Base-by-base conservation (phyloP, 2,888 invertebrate species). In the Pachliopta kotzebuea region DNA sequence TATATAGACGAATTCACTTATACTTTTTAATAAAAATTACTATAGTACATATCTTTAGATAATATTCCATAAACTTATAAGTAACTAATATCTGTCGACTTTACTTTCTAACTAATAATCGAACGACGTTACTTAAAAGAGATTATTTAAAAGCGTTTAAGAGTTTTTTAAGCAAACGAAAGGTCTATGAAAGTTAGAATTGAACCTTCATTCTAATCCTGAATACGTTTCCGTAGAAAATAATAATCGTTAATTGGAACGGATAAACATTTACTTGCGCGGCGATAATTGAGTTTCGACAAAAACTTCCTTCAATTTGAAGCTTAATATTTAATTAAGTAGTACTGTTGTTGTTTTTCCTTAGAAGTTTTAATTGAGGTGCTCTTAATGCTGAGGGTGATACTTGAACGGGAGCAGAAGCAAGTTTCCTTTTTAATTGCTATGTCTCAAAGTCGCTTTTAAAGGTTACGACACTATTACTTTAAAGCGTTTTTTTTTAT, bases 351-450 rank as follows among this genome's bases (percentile, higher is more conserved):
- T 83, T 83, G 64, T 60, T 64, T 64, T 56, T 78, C 78, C 80
- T 83, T 82, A 78, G 80, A 81, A 82, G 82, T 83, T 81, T 84
- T 80, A 84, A 86, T 85, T 81, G 84, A 80, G 75, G 81, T 81
- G 77, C 84, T 83, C 81, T 77, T 76, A 80, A 79, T 75, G 73
- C 71, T 69, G 70, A 71, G 70, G 71, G 66, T 68, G 67, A 60
- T 71, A 71, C 68, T 73, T 71, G 67, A 70, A 63, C 45, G 65
- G 67, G 65, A 54, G 58, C 61, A 65, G 63, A 55, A 52, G 50
- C 56, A 31, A 63, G 37, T 31, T 49, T 56, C 24, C 45, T 24
- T 23, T 62, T 66, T 63, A 63, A 65, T 65, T 65, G 21, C 23
- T 55, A 37, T 37, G 57, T 67, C 62, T 61, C 45, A 56, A 59